Evolutionary conservation across 2,888 invertebrate genomes (phyloP).

Genomic region (Galerucella pusilla): DNA sequence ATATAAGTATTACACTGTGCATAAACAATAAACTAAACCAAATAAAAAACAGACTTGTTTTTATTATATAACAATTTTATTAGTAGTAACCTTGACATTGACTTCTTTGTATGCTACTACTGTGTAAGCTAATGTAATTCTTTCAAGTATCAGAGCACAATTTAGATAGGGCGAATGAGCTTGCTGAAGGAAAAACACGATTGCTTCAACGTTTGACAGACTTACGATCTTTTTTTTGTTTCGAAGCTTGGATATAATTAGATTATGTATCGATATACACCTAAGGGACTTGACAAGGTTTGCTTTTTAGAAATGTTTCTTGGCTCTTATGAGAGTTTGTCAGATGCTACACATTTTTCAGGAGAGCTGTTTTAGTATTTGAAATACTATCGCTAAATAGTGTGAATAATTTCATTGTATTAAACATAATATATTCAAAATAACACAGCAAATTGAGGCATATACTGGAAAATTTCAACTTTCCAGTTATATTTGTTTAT

Average conservation of each 20-base stretch:
- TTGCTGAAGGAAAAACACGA: constrained; percentile 19
- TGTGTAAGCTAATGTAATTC: constrained; percentile 3
- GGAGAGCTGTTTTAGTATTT: too few relatives aligned
- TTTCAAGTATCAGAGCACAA: constrained; percentile 18
- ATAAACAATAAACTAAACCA: background rate
- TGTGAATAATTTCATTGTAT: too few relatives aligned
- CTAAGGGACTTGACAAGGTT: too few relatives aligned
- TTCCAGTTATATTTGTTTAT: too few relatives aligned
- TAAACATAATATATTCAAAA: too few relatives aligned
- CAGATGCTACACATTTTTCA: too few relatives aligned
- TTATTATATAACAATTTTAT: constrained; percentile 5
- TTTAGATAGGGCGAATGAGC: constrained; percentile 18
- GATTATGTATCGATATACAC: background rate
- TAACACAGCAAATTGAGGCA: too few relatives aligned
- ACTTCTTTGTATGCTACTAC: constrained; percentile 18
- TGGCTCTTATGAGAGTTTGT: too few relatives aligned
- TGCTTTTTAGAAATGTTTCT: too few relatives aligned
- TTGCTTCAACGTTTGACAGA: constrained; percentile 19
- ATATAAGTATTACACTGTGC: background rate
- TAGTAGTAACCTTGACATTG: constrained; percentile 38
- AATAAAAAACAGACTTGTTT: background rate
- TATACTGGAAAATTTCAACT: too few relatives aligned
- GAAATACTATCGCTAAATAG: too few relatives aligned
- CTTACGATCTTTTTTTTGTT: constrained; percentile 19
- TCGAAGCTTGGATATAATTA: background rate